Conservation (phyloP, 2,888 invertebrate genomes). For the Podabrus alpinus region DNA sequence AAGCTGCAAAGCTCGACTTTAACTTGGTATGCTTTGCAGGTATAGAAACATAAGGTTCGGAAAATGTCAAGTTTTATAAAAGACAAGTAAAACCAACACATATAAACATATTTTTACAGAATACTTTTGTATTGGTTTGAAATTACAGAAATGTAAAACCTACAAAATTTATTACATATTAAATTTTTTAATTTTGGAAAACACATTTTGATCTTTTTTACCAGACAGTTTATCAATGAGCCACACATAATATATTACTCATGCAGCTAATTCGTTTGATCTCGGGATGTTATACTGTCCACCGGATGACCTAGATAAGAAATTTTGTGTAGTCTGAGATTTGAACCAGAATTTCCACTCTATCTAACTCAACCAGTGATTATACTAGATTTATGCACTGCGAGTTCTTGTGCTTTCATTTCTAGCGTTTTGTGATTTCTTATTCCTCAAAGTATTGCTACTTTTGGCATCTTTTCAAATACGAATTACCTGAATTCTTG, state of each 20-base stretch:
- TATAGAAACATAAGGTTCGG: conserved; percentile 4
- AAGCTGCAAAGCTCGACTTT: conserved; percentile 13
- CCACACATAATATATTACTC: neutral
- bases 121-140: neutral
- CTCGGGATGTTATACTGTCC: too few relatives aligned
- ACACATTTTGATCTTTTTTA: neutral
- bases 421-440: too few relatives aligned
- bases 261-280: too few relatives aligned
- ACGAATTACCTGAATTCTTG: too few relatives aligned
- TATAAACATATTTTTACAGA: neutral
- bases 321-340: neutral
- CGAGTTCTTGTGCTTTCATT: too few relatives aligned
- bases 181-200: neutral
- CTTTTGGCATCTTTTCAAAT: too few relatives aligned
- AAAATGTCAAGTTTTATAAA: conserved; percentile 1
- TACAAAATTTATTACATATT: neutral
- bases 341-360: too few relatives aligned
- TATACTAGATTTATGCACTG: too few relatives aligned
- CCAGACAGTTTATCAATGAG: neutral
- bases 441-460: too few relatives aligned
- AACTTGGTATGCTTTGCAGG: conserved; percentile 17
- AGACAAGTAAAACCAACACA: neutral
- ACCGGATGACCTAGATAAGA: neutral
- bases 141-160: neutral
- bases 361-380: too few relatives aligned